Base-by-base conservation (phyloP, 2,888 invertebrate genomes). In the Gordius sp. region DNA sequence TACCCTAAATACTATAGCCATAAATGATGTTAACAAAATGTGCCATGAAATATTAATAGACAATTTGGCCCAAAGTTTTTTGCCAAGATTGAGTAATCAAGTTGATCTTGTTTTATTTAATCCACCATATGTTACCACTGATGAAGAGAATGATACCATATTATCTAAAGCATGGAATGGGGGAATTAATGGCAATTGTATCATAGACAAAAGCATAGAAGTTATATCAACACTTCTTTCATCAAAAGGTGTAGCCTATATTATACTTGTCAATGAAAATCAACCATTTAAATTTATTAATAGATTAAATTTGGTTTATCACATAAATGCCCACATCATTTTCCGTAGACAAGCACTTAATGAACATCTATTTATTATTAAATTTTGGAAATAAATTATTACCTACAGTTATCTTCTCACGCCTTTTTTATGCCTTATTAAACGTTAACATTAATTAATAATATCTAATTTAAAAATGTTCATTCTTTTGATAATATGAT, bases 121-220 rank as follows among this genome's bases (percentile, higher is more conserved):
- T 75, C 93, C 97, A 1, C 97, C 97, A 0, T 99, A 99, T 73
- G 93, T 97, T 41, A 81, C 83, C 1, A 89, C 89, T 1, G 72
- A 77, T 52, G 71, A 75, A 18, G 87, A 89, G 71, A 4, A 16
- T 16, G 18, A 2, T 41, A 53, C 28, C 20, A 28, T 24, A n/a
- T 13, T 33, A 2, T 39, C 39, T 8, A 28, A 28, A 16, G 16
- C 25, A 2, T 58, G 39, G 41, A 28, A 20, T 28, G 58, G 41
- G n/a, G 58, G 58, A 24, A n/a, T 47, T 18, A 47, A 47, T 47
- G 47, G 47, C 13, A 4, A 13, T n/a, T 13, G 20, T 18, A 8
- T 47, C 8, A 47, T 47, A n/a, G 8, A n/a, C 47, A 47, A 47
- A 20, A n/a, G 47, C 20, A 4, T 47, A 47, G 47, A 20, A n/a